Evolutionary conservation across 2,797 vertebrate genomes (phyloP).

Genomic region (Glossophaga mutica): DNA sequence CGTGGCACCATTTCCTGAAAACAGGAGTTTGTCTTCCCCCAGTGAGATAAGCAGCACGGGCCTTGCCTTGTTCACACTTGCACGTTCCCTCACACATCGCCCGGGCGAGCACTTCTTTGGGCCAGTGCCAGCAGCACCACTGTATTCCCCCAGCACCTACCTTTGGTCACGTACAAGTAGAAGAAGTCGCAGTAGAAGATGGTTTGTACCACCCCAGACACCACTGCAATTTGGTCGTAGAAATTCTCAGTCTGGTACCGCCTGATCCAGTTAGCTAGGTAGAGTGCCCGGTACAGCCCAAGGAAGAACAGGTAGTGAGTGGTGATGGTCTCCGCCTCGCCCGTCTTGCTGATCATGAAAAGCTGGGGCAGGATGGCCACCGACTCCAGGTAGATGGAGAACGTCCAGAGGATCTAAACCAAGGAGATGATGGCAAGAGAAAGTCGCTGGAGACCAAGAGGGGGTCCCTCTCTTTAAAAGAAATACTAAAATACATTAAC

Average conservation of each 20-base stretch:
- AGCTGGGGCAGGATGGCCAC: constrained; percentile 97
- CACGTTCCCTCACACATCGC: accelerated
- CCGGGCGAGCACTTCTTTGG: background rate
- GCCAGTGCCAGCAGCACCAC: no score
- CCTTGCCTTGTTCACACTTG: background rate
- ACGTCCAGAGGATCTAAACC: constrained; percentile 94
- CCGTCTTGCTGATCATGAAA: constrained; percentile 97
- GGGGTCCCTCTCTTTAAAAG: no score
- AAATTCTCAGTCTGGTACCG: constrained; percentile 94
- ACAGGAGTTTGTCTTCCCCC: background rate
- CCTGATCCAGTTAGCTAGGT: constrained; percentile 97
- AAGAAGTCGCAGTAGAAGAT: constrained; percentile 99
- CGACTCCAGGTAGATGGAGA: constrained; percentile 96
- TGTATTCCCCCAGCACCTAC: constrained; percentile 77
- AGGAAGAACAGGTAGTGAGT: constrained; percentile 97
- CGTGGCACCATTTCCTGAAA: background rate
- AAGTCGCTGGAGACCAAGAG: background rate
- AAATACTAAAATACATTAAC: background rate
- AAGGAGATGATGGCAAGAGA: background rate
- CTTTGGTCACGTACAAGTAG: constrained; percentile 95
- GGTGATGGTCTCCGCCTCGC: constrained; percentile 96
- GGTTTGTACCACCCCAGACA: constrained; percentile 96
- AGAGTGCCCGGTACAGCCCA: constrained; percentile 93
- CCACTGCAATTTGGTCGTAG: constrained; percentile 94
- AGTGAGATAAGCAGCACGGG: background rate